Evolutionary conservation across 2,113 vertebrate species (phyloP), one percentile per base, ranked within the genome.

Genomic region (Nerophis lumbriciformis): DNA sequence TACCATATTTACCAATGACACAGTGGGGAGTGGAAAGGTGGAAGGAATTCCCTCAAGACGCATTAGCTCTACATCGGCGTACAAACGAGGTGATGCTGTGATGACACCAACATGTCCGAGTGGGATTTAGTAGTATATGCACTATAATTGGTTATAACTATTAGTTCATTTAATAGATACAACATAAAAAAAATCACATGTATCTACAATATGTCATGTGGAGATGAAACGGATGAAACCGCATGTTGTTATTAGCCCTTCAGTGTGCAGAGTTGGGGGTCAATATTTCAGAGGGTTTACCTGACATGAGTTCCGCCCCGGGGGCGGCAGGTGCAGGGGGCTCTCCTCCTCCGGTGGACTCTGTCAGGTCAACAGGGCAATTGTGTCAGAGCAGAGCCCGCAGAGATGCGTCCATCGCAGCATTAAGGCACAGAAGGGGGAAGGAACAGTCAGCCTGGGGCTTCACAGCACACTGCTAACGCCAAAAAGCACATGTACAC

Each of bases 291-390:
- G 8, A 16, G 6, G 35, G 51, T 80, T 92, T 94, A 98, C 95
- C 95, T 90, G 94, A 92, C 88, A 98, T 92, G 73, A 98, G 91
- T 80, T 98, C 94, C 48, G 87, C 85, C 49, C 79, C 80, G 6
- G 87, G 90, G 78, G 91, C 84, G 76, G 91, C 81, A 74, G 93
- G 87, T 65, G 92, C 88, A 66, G 93, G 90, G 69, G 93, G 76
- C 45, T 97, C 94, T 83, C 92, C 74, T 86, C 2, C 39, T 44
- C 93, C 94, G 85, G 95, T 92, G 65, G 95, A 91, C 88, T 98
- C 96, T 99, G 88, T 63, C 59, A 53, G 63, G 65, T 65, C 63
- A 65, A 71, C 42, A 49, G 16, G 62, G 68, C 42, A 53, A 71
- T 45, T 61, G 38, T 50, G 50, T 57, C 73, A 61, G 61, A 68